Evolutionary conservation across 2,113 vertebrate genomes (phyloP), one percentile per base, ranked within the genome.

Genomic region (Crotalus horridus): DNA sequence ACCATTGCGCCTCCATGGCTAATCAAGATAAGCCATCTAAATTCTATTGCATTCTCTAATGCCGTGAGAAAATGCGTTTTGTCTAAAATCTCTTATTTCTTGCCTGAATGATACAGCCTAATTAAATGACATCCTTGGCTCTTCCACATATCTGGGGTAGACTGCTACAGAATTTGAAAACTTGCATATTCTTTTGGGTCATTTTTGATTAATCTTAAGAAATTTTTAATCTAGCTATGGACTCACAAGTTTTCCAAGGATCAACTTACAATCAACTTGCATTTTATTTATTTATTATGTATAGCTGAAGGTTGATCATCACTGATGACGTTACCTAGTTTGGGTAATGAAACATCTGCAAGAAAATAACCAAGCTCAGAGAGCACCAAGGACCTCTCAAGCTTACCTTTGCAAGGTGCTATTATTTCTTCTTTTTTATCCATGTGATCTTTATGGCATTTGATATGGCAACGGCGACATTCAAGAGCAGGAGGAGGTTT

Each of bases 361-460:
- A 69, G 61, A n/a, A 69, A 69, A 2, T 29, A 69, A n/a, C 64
- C 29, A 12, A 4, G 61, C 61, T 69, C 61, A 69, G 64, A 33
- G 29, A 69, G 33, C 4, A 0, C 64, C 15, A 69, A 69, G 64
- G 61, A 64, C 29, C 12, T 11, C 64, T n/a, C 12, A 15, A 43
- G 86, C 46, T 26, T 94, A 99, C 99, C 99, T 98, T 98, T 98
- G 97, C 99, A 99, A 88, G 99, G 99, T 0, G 98, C 98, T 89
- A 99, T 99, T 92, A 99, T 98, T 95, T 99, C 99, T 96, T 99
- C 99, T 93, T 99, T 99, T 96, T 98, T 99, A 97, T 99, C 99
- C 99, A 99, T 99, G 97, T 99, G 99, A 95, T 99, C 99, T 95
- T 99, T 99, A 96, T 99, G 99, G 97, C 99, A 99, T 95, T 99